phyloP scores from a whole-genome alignment of 2,888 invertebrate genomes.

The Tortricodes alternella region DNA sequence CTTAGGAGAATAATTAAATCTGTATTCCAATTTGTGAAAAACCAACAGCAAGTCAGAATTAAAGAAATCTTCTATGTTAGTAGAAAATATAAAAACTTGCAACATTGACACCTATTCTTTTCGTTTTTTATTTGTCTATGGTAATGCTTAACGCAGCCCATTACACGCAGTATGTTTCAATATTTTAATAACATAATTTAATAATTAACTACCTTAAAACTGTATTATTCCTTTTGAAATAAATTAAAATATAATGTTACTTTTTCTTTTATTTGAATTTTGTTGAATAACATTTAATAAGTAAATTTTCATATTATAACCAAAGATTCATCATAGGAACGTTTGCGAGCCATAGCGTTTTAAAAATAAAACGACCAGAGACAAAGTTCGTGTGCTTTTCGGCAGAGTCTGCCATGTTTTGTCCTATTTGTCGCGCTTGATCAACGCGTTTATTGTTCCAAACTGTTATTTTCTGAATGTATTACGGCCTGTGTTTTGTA shows the following conservation, averaged over 20 bases:
- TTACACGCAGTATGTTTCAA: slow-evolving; percentile 39
- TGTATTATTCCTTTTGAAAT: not conserved
- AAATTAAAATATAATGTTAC: not conserved
- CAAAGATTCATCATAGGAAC: slow-evolving; percentile 6
- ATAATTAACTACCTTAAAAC: not conserved
- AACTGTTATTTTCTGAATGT: slow-evolving; percentile 76
- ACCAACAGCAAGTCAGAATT: not conserved
- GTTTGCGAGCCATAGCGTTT: slow-evolving; percentile 46
- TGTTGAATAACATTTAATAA: no score
- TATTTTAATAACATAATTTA: not conserved
- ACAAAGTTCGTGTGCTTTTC: slow-evolving; percentile 74
- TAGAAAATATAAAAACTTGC: not conserved
- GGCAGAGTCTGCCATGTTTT: slow-evolving; percentile 81
- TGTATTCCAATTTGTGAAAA: no score
- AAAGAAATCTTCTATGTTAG: slow-evolving; percentile 3
- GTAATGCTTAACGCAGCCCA: slow-evolving; percentile 38
- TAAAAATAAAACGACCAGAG: slow-evolving; percentile 73
- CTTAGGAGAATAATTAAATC: no score
- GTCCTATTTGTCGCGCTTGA: slow-evolving; percentile 82
- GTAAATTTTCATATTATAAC: no score
- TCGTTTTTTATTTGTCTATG: slow-evolving; percentile 46
- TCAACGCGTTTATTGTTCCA: slow-evolving; percentile 74
- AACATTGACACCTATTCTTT: not conserved
- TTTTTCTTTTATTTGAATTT: no score
- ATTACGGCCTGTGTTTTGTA: slow-evolving; percentile 77